phyloP scores from a whole-genome alignment of 2,797 vertebrate genomes.

The Xiphorhynchus erythropygius region DNA sequence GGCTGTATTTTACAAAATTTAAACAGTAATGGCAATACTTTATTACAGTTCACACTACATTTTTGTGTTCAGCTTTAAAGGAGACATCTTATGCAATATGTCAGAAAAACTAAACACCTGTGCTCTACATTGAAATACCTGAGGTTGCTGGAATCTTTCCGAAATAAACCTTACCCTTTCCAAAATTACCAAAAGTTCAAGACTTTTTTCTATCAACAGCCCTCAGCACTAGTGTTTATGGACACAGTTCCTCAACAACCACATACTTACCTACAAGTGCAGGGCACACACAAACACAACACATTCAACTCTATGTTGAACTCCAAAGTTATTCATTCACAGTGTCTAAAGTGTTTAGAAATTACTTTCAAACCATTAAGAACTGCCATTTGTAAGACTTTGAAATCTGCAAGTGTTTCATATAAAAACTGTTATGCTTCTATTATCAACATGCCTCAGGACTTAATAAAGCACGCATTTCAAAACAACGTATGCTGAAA shows the following conservation, averaged over 20 bases:
- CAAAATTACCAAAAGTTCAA: neutral
- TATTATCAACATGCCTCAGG: neutral
- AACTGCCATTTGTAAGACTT: neutral
- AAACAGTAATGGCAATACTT: neutral
- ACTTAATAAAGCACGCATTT: conserved; percentile 27
- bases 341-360: neutral
- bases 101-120: neutral
- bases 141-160: neutral
- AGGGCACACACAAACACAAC: neutral
- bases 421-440: neutral
- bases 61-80: neutral
- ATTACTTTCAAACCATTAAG: neutral
- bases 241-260: neutral
- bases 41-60: neutral
- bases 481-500: neutral
- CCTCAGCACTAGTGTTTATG: neutral
- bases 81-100: fast-evolving
- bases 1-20: neutral
- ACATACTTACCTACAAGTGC: neutral
- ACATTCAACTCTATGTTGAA: neutral
- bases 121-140: neutral
- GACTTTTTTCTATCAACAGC: neutral
- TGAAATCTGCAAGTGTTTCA: neutral
- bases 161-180: neutral
- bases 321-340: neutral